These are phyloP conservation scores for Vicugna pacos DNA, from an alignment of 2,113 vertebrate species.

Conservation along the genomic window DNA sequence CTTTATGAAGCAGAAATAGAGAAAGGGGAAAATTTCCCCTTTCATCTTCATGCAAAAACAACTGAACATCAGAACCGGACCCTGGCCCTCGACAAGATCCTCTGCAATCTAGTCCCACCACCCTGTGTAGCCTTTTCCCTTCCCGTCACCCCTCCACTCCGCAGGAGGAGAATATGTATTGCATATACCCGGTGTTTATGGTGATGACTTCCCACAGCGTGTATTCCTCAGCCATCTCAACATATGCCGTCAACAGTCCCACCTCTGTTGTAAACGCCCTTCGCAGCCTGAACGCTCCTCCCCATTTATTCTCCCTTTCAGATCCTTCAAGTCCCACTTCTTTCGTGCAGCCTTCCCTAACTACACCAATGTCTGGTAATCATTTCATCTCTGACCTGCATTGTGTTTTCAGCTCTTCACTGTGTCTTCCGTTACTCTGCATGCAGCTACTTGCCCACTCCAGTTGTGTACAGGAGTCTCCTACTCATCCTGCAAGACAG, in stretches of 20 bases:
- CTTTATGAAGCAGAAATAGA: background rate
- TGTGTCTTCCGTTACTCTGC: background rate
- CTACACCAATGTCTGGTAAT: background rate
- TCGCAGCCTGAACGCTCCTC: background rate
- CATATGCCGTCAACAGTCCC: background rate
- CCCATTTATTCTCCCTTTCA: background rate
- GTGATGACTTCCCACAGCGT: fast-evolving
- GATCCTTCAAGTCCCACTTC: background rate
- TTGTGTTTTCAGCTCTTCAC: background rate
- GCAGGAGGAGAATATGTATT: background rate
- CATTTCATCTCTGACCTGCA: background rate
- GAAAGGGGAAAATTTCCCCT: background rate
- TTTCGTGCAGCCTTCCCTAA: background rate
- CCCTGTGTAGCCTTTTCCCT: background rate
- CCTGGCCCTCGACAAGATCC: background rate
- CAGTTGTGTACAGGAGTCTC: background rate
- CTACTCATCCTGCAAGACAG: background rate
- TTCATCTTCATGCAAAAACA: background rate
- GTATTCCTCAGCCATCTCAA: background rate
- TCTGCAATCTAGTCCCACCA: too few species aligned
- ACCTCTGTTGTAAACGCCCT: background rate
- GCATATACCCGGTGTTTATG: fast-evolving
- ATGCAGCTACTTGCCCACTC: background rate
- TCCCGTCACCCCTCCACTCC: background rate
- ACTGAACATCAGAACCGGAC: background rate